Conservation (phyloP, 1,140 invertebrate genomes). For the Lycorma delicatula region DNA sequence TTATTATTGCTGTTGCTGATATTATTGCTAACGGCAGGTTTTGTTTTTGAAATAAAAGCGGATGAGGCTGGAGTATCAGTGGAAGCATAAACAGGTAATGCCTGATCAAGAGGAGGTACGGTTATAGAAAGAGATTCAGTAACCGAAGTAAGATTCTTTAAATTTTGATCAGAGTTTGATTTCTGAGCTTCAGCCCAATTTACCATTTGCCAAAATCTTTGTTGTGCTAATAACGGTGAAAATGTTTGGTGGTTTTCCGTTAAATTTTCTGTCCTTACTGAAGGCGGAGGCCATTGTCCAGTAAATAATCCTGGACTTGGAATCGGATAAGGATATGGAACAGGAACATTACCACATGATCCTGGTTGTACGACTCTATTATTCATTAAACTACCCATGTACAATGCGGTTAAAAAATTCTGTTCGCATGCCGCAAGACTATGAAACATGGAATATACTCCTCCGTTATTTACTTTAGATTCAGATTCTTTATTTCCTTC, state of each 20-base stretch:
- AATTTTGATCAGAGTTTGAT: neutral
- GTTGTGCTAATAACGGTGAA: conserved; percentile 32
- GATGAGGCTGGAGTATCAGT: neutral
- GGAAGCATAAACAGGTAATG: neutral
- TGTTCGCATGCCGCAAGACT: conserved; percentile 41
- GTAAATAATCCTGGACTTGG: neutral
- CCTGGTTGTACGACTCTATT: conserved; percentile 6
- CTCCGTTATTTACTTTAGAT: conserved; percentile 5
- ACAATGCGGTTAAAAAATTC: conserved; percentile 49
- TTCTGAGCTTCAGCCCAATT: conserved; percentile 15
- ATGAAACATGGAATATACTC: conserved; percentile 21
- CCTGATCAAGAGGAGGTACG: conserved; percentile 4
- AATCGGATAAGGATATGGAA: neutral
- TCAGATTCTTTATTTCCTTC: neutral
- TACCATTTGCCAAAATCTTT: conserved; percentile 40
- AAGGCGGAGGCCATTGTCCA: neutral
- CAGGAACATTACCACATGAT: neutral
- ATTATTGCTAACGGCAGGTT: no score
- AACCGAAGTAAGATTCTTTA: neutral
- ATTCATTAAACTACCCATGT: conserved; percentile 48
- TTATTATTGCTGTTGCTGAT: no score
- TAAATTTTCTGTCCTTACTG: neutral
- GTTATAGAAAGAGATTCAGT: conserved; percentile 15
- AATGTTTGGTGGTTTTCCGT: neutral
- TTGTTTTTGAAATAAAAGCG: no score